These are phyloP conservation scores for Trogon surrucura DNA, from an alignment of 2,113 vertebrate genomes.

Conservation along the genomic window DNA sequence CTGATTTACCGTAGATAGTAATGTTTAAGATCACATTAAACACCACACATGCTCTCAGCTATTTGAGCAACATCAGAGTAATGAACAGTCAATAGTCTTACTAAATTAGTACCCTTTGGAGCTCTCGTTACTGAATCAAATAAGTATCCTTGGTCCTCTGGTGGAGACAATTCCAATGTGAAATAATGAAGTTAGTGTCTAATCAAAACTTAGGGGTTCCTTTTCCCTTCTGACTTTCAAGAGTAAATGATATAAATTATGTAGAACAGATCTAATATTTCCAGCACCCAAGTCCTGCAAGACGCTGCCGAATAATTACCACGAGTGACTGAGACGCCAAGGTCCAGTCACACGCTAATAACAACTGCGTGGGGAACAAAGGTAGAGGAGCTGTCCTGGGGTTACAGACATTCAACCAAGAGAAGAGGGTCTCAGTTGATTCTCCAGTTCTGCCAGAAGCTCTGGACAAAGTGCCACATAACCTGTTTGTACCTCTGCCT, in stretches of 20 bases:
- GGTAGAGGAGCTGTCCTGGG: background rate
- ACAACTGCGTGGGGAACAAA: background rate
- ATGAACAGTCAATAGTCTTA: constrained; percentile 76
- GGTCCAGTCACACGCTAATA: background rate
- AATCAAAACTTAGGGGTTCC: constrained; percentile 62
- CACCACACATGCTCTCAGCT: constrained; percentile 72
- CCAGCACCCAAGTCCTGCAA: constrained; percentile 16
- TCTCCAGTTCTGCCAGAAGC: background rate
- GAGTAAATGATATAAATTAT: constrained; percentile 32
- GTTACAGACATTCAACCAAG: background rate
- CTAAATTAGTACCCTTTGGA: constrained; percentile 71
- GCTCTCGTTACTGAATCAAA: constrained; percentile 66
- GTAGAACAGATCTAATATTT: constrained; percentile 21
- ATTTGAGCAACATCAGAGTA: constrained; percentile 74
- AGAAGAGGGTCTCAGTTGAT: background rate
- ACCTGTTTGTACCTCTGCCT: background rate
- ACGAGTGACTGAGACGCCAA: background rate
- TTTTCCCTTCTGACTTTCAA: constrained; percentile 52
- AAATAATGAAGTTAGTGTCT: constrained; percentile 66
- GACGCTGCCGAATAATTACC: background rate
- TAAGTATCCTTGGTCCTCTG: constrained; percentile 66
- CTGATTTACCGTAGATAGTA: constrained; percentile 81
- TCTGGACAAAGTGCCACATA: background rate
- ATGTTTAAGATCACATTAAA: constrained; percentile 80
- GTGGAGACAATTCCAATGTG: constrained; percentile 42